Conservation (phyloP, 2,888 invertebrate genomes). For the Entomobrya proxima region DNA sequence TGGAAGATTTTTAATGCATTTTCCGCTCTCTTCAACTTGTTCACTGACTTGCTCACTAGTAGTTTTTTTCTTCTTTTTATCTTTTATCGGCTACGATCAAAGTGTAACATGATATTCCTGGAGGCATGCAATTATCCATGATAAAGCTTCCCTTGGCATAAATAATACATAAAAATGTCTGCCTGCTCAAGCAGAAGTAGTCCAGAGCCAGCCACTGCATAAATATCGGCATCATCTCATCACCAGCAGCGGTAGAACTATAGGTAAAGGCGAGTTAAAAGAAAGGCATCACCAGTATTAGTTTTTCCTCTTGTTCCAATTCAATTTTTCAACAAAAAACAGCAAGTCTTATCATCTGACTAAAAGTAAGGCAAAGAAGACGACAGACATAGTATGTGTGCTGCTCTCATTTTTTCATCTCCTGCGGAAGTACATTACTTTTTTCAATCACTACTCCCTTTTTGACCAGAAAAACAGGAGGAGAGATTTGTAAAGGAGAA, state of each 20-base stretch:
- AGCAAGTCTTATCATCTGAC: not conserved
- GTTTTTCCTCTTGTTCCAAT: too few species aligned
- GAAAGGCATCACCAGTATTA: too few species aligned
- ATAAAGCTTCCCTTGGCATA: conserved; percentile 43
- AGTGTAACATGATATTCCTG: conserved; percentile 69
- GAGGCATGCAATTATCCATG: conserved; percentile 68
- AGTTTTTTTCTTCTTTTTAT: conserved; percentile 29
- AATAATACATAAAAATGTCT: conserved; percentile 51
- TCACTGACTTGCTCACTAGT: conserved; percentile 32
- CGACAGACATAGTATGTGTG: not conserved
- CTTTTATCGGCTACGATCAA: conserved; percentile 65
- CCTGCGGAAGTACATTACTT: conserved; percentile 64
- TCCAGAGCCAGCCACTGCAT: conserved; percentile 7
- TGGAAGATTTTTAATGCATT: conserved; percentile 33
- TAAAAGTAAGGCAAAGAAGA: not conserved
- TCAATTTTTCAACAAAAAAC: too few species aligned
- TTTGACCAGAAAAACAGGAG: conserved; percentile 29
- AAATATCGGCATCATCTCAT: not conserved
- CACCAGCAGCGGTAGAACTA: too few species aligned
- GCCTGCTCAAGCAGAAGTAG: conserved; percentile 12
- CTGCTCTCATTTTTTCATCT: not conserved
- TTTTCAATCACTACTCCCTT: conserved; percentile 60
- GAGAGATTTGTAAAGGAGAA: not conserved
- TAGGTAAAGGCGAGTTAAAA: too few species aligned
- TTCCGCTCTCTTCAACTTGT: conserved; percentile 27